Percentiles rank a stretch among this genome's conserved stretches.
Conservation (phyloP, 2,113 vertebrate species). For the Gymnarchus niloticus region DNA sequence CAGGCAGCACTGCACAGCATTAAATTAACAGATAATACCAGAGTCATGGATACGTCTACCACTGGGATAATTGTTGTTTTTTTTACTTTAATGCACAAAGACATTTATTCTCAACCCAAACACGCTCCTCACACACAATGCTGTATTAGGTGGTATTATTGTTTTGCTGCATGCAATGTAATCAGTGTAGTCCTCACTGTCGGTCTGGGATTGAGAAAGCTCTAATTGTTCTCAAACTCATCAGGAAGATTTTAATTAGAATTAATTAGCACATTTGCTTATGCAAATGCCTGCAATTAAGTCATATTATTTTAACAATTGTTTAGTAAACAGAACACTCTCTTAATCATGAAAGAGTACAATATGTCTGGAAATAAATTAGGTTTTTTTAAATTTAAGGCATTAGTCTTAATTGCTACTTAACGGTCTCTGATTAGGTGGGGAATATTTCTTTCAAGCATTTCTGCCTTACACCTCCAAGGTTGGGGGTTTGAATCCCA, state of each 20-base stretch:
- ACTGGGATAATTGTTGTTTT: background rate
- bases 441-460: slow-evolving; percentile 8
- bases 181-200: slow-evolving; percentile 6
- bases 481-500: background rate
- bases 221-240: slow-evolving; percentile 64
- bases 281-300: slow-evolving; percentile 59
- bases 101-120: background rate
- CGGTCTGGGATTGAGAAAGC: slow-evolving; percentile 32
- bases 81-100: background rate
- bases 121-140: background rate
- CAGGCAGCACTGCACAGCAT: background rate
- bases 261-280: slow-evolving; percentile 69
- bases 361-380: slow-evolving; percentile 55
- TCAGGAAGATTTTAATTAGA: slow-evolving; percentile 65
- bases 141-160: background rate
- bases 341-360: slow-evolving; percentile 57
- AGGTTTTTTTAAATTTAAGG: slow-evolving; percentile 63
- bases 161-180: slow-evolving; percentile 27
- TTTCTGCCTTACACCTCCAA: background rate
- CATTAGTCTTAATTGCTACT: slow-evolving; percentile 67
- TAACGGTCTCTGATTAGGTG: slow-evolving; percentile 66
- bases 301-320: slow-evolving; percentile 45
- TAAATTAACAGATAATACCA: background rate
- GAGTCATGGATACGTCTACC: background rate
- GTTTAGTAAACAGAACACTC: slow-evolving; percentile 52